Percentiles rank a stretch among this genome's conserved stretches.
These are phyloP conservation scores for Leucopsar rothschildi DNA, from an alignment of 2,113 vertebrate genomes.

Conservation along the genomic window DNA sequence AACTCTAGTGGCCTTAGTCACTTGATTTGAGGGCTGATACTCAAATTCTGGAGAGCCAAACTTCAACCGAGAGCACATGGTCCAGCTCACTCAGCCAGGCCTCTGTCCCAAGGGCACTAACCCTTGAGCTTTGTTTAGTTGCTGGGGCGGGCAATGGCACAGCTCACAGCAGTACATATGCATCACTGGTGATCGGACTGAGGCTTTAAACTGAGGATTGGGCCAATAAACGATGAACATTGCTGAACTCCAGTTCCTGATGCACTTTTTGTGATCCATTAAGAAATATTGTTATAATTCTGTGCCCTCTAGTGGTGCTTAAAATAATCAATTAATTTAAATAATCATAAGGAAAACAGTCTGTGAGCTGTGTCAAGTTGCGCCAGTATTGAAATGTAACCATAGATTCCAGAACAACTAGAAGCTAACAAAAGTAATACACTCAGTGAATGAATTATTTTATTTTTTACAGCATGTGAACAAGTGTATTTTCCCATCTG, in stretches of 20 bases:
- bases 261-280: not conserved
- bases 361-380: not conserved
- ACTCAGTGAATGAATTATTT: not conserved
- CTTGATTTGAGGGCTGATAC: not conserved
- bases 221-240: not conserved
- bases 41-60: not conserved
- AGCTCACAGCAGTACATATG: accelerated
- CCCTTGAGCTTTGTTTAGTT: accelerated
- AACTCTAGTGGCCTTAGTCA: not conserved
- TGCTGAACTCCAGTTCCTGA: not conserved
- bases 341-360: not conserved
- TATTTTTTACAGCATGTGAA: not conserved
- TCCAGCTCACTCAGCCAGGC: not conserved
- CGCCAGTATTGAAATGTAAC: not conserved
- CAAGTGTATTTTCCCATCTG: not conserved
- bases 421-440: not conserved
- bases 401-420: not conserved
- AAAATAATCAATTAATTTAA: slow-evolving; percentile 11
- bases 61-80: accelerated
- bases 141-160: not conserved
- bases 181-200: not conserved
- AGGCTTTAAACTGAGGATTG: not conserved
- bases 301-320: slow-evolving; percentile 79
- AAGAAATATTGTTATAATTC: slow-evolving; percentile 69
- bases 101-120: accelerated